Base-by-base conservation (phyloP, 2,888 invertebrate genomes). In the Papilio protenor region DNA sequence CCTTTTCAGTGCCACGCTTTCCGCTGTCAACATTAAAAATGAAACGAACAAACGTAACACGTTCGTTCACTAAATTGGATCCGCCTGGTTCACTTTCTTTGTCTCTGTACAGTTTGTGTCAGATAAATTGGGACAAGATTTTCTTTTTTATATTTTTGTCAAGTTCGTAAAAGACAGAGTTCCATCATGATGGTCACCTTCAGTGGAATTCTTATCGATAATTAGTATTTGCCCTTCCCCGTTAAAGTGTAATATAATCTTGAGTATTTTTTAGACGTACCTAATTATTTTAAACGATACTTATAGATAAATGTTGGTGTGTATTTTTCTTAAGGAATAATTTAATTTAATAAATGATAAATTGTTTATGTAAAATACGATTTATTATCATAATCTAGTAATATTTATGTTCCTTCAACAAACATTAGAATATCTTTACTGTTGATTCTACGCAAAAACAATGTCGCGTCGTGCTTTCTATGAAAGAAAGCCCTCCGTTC, bases 1-100 rank as follows among this genome's bases (percentile, higher is more conserved):
- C 0, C 21, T 73, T 73, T 73, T 73, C 47, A 47, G 45, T 47
- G 10, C 59, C 21, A 21, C 59, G 73, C 23, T 14, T 23, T 47
- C 59, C 40, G 45, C 14, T 73, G 21, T 59, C 59, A 45, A 73
- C 59, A 59, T 73, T 73, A 57, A 73, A 59, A 73, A 73, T 73
- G 59, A 59, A 73, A 57, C 73, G n/a, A 59, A 73, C 33, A 73
- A 40, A 45, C 27, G 47, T 23, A 40, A 49, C 40, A 75, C 64
- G 52, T 75, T 33, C 52, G 21, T 69, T 69, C 55, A 40, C 52
- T 69, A 75, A 75, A 55, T 69, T 75, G 69, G 75, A 75, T 69
- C n/a, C 66, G 14, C 6, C 52, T 21, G 11, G 75, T 69, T 75
- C 21, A n/a, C 69, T 66, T 66, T 61, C 40, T 73, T 73, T 40